phyloP scores from a whole-genome alignment of 1,140 invertebrate genomes.

The Drosophila repleta region DNA sequence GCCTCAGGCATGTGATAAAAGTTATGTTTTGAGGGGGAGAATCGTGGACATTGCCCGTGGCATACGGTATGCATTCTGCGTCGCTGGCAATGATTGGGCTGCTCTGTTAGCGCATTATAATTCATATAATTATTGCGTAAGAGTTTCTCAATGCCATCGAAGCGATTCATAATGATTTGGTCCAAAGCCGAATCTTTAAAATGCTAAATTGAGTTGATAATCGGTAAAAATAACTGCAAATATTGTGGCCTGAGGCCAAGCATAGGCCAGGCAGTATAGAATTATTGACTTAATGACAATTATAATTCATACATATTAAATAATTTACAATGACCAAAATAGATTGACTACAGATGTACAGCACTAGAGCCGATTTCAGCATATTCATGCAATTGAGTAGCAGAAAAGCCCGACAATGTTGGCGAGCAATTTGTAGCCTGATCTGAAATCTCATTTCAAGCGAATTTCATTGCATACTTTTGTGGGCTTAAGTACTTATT shows the following conservation, averaged over 20 bases:
- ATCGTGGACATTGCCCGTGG: slow-evolving; percentile 41
- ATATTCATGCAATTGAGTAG: slow-evolving; percentile 27
- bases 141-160: not conserved
- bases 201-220: too few relatives aligned
- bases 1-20: slow-evolving; percentile 71
- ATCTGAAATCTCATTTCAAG: slow-evolving; percentile 68
- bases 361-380: slow-evolving; percentile 35
- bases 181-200: not conserved
- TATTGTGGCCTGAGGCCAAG: too few relatives aligned
- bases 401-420: slow-evolving; percentile 29
- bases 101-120: slow-evolving; percentile 41
- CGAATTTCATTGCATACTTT: slow-evolving; percentile 78
- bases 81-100: slow-evolving; percentile 48
- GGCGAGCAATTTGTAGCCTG: slow-evolving; percentile 54
- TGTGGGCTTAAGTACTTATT: slow-evolving; percentile 77
- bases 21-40: slow-evolving; percentile 34
- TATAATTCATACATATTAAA: too few relatives aligned
- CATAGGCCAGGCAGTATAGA: too few relatives aligned
- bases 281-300: too few relatives aligned
- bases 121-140: slow-evolving; percentile 49
- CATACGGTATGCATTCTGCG: slow-evolving; percentile 52
- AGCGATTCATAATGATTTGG: not conserved
- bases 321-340: too few relatives aligned
- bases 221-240: too few relatives aligned
- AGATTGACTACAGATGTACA: not conserved